Conservation (phyloP, 2,797 vertebrate species). For the Syngnathus rostellatus region DNA sequence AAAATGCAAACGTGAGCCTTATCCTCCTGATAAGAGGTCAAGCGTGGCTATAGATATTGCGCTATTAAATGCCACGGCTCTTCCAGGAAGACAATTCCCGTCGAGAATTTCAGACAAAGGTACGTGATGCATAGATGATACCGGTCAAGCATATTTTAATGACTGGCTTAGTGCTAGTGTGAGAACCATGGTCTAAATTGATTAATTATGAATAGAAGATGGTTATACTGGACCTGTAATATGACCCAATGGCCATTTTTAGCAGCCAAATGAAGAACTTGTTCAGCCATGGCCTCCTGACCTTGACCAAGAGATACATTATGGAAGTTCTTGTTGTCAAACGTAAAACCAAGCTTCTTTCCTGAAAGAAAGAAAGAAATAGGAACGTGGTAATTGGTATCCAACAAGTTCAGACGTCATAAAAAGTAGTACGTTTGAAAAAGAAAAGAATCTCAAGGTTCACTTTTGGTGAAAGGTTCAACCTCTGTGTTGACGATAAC, state of each 20-base stretch:
- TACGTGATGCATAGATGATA: constrained; percentile 27
- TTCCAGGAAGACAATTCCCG: constrained; percentile 35
- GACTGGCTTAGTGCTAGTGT: no score
- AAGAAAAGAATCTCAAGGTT: not conserved
- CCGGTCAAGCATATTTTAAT: no score
- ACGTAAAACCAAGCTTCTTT: constrained; percentile 68
- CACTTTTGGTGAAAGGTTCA: not conserved
- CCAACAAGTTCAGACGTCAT: not conserved
- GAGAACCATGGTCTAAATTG: not conserved
- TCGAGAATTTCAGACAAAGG: constrained; percentile 30
- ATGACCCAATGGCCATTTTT: constrained; percentile 92
- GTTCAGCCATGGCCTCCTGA: constrained; percentile 87
- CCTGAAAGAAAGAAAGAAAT: constrained; percentile 34
- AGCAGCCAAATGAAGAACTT: constrained; percentile 77
- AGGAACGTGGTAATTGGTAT: no score
- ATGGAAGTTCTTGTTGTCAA: constrained; percentile 87
- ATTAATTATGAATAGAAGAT: not conserved
- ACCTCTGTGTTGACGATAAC: not conserved
- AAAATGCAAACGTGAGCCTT: constrained; percentile 61
- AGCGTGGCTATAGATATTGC: constrained; percentile 44
- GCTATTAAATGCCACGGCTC: constrained; percentile 9
- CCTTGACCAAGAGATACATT: constrained; percentile 93
- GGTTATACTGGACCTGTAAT: constrained; percentile 57
- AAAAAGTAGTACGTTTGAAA: not conserved
- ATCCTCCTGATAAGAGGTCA: constrained; percentile 52